These are phyloP conservation scores for Eurypyga helias DNA, from an alignment of 2,113 vertebrate genomes.

Conservation along the genomic window DNA sequence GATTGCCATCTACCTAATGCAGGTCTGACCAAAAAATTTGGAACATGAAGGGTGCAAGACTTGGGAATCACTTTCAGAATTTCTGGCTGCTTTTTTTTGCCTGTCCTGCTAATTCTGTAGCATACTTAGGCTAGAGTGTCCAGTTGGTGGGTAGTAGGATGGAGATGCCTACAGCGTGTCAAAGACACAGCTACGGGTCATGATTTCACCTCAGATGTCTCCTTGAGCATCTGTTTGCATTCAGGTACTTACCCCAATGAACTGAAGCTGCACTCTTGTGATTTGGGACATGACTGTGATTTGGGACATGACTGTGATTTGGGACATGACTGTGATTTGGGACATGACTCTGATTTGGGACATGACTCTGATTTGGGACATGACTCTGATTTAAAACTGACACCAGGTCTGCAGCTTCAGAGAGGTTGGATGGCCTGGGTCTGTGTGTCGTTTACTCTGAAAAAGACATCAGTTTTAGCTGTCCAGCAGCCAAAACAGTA, in stretches of 20 bases:
- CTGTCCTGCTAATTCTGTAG: not conserved
- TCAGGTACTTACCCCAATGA: rapidly evolving
- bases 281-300: not conserved
- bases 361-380: too few relatives aligned
- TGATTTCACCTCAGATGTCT: not conserved
- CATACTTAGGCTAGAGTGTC: not conserved
- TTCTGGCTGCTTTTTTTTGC: not conserved
- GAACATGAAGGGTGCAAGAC: not conserved
- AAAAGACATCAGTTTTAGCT: not conserved
- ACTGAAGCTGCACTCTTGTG: not conserved
- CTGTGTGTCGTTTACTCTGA: not conserved
- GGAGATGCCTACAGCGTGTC: not conserved
- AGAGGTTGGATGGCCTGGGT: not conserved
- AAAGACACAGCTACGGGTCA: not conserved
- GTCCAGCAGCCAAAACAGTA: not conserved
- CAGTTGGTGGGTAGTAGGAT: rapidly evolving
- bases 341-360: not conserved
- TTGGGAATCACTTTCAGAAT: not conserved
- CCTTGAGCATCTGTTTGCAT: not conserved
- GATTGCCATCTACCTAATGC: not conserved
- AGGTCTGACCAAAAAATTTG: not conserved
- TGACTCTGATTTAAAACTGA: not conserved
- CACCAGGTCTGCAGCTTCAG: not conserved
- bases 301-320: not conserved
- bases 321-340: not conserved